Conservation (phyloP, 2,888 invertebrate species). For the Polydesmus complanatus region DNA sequence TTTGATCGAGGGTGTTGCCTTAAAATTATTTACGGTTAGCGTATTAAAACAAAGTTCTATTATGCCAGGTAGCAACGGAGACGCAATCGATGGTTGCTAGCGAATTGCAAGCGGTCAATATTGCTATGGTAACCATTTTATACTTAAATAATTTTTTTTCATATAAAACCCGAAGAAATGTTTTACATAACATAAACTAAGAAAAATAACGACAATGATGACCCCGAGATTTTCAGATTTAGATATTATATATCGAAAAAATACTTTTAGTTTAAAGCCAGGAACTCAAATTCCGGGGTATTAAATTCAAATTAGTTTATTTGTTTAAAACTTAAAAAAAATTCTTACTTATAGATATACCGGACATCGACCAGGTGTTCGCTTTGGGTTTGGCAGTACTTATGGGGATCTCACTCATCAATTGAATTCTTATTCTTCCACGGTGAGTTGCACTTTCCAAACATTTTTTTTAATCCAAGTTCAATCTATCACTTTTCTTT, state of each 20-base stretch:
- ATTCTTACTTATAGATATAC: slow-evolving; percentile 3
- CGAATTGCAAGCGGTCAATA: slow-evolving; percentile 4
- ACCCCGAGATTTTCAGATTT: background rate
- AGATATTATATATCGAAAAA: slow-evolving; percentile 1
- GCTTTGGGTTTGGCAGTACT: slow-evolving; percentile 10
- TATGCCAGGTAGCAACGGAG: slow-evolving; percentile 4
- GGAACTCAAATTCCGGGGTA: slow-evolving; percentile 13
- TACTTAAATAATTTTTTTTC: background rate
- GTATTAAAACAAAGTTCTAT: background rate
- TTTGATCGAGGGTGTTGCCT: background rate
- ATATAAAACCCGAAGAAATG: background rate
- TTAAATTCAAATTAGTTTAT: too few relatives aligned
- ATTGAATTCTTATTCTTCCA: too few relatives aligned
- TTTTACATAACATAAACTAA: background rate
- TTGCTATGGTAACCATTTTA: background rate
- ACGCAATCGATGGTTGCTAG: slow-evolving; percentile 12
- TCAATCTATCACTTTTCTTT: too few relatives aligned
- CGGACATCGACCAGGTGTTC: slow-evolving; percentile 8
- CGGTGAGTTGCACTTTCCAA: too few relatives aligned
- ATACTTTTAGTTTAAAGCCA: slow-evolving; percentile 6
- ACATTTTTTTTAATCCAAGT: too few relatives aligned
- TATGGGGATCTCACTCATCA: slow-evolving; percentile 11
- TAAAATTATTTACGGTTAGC: background rate
- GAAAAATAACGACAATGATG: too few relatives aligned
- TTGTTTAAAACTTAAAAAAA: background rate